Evolutionary conservation across 64 coral and sea anemone genomes (phyloP), one percentile per base, ranked within the genome.

Genomic region (Montipora efflorescens): DNA sequence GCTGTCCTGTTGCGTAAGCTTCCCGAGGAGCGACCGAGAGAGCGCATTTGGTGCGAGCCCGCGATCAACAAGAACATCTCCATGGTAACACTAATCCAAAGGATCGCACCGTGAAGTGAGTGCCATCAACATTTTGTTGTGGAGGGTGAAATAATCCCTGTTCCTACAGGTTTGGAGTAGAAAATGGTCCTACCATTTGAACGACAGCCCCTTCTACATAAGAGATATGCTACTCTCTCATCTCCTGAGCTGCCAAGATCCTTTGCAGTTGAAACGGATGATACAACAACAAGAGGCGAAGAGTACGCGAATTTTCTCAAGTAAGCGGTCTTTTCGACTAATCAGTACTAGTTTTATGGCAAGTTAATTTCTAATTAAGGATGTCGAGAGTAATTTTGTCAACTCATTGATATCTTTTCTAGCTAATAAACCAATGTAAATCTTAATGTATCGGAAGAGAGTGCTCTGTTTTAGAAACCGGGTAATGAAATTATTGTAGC

Each of bases 171-270:
- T 71, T 48, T 46, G 68, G 82, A 36, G 58, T 28, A n/a, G 13
- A 99, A 77, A 61, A 99, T 99, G 98, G 98, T 99, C 14, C 89
- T 99, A 14, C 98, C 98, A 55, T 99, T 99, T 90, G 90, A 99
- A 19, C 91, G 92, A 66, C 98, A 99, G 49, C 98, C 98, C 16
- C 79, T 94, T 4, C 81, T 99, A 28, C 98, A 99, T 77, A 99
- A 96, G 80, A 87, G 96, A 80, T 97, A 97, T 43, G 83, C 92
- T 0, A 79, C 80, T 84, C 74, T 97, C 3, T 90, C 92, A 75
- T 87, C 91, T 51, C 90, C 93, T 8, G 85, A 68, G 20, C 64
- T 81, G 3, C 15, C 84, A 19, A 22, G 76, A 59, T 82, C 84
- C 48, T 25, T 51, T 18, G n/a, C 71, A 25, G 71, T 57, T 5